Evolutionary conservation across 1,140 invertebrate species (phyloP).

Genomic region (Brachionus angularis): DNA sequence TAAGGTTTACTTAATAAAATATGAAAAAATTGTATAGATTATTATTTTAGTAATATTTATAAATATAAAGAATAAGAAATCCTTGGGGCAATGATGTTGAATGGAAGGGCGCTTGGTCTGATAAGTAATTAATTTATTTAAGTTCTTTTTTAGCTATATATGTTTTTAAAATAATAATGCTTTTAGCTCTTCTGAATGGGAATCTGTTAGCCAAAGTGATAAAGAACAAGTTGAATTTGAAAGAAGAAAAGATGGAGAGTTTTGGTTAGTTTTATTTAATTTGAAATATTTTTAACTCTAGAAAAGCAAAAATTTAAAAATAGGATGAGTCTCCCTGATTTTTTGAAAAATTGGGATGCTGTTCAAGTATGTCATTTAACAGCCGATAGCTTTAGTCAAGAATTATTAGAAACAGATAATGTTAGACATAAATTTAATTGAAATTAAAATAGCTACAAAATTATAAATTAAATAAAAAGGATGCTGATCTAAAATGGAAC

Average conservation of each 20-base stretch:
- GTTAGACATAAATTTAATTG: neutral
- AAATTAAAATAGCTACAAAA: neutral
- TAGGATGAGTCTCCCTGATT: conserved; percentile 41
- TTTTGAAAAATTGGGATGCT: conserved; percentile 20
- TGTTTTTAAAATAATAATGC: neutral
- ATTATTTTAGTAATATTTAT: conserved; percentile 57
- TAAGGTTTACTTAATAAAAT: conserved; percentile 1
- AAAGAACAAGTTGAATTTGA: conserved; percentile 73
- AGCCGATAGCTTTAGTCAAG: conserved; percentile 7
- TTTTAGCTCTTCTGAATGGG: conserved; percentile 64
- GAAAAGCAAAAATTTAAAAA: neutral
- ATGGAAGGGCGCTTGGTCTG: conserved; percentile 75
- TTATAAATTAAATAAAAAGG: neutral
- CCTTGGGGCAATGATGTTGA: conserved; percentile 97
- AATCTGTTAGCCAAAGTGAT: conserved; percentile 79
- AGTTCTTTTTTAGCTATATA: neutral
- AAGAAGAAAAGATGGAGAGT: conserved; percentile 41
- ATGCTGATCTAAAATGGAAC: conserved; percentile 13
- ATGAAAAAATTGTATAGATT: too few relatives aligned
- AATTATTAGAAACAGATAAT: neutral
- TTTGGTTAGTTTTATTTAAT: conserved; percentile 11
- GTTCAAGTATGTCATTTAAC: conserved; percentile 43
- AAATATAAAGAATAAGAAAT: conserved; percentile 61
- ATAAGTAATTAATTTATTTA: conserved; percentile 6
- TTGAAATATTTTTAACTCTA: neutral